Evolutionary conservation across 2,888 invertebrate species (phyloP).

Genomic region (Lasioglossum villosulum): DNA sequence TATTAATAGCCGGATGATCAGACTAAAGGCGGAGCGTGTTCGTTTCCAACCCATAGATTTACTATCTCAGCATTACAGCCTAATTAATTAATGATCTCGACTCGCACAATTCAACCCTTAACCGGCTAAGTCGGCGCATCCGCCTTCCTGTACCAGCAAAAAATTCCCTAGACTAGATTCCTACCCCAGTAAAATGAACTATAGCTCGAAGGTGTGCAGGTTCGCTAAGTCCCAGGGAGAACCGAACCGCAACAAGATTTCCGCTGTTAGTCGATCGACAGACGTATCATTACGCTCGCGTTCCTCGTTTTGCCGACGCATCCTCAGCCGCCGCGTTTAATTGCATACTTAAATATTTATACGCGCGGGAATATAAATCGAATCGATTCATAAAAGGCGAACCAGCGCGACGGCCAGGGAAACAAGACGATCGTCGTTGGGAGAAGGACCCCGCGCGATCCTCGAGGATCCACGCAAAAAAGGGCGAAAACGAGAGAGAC

Average conservation of each 20-base stretch:
- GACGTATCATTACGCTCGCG: constrained; percentile 57
- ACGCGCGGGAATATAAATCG: constrained; percentile 59
- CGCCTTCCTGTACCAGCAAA: neutral
- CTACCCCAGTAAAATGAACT: neutral
- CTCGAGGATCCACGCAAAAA: constrained; percentile 43
- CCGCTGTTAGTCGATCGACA: constrained; percentile 50
- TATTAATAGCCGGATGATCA: neutral
- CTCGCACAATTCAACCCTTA: neutral
- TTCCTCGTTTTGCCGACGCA: constrained; percentile 35
- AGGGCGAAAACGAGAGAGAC: constrained; percentile 44
- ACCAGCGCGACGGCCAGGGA: constrained; percentile 47
- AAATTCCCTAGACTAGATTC: neutral
- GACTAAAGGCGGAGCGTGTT: neutral
- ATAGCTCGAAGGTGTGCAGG: neutral
- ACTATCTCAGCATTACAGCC: neutral
- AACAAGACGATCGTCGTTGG: constrained; percentile 47
- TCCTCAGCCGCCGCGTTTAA: constrained; percentile 27
- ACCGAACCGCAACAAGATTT: constrained; percentile 43
- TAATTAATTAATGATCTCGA: neutral
- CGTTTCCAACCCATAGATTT: neutral
- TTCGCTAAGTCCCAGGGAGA: neutral
- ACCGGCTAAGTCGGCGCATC: neutral
- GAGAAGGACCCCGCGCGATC: constrained; percentile 43
- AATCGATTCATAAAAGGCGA: constrained; percentile 62
- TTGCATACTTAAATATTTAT: constrained; percentile 54